Conservation (phyloP, 1,140 invertebrate species). For the Archegozetes longisetosus region DNA sequence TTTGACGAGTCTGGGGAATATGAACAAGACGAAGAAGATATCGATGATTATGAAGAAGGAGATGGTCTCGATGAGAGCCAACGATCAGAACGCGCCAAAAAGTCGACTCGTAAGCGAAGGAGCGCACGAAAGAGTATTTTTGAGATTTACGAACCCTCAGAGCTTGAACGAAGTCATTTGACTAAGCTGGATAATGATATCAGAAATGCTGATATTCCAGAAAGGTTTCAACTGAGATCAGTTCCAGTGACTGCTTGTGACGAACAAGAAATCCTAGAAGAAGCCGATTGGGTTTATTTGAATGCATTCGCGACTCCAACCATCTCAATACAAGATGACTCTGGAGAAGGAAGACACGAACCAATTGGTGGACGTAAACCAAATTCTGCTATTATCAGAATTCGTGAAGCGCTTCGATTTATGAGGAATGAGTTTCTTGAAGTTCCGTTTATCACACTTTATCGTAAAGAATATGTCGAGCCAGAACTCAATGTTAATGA, state of each 20-base stretch:
- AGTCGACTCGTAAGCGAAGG: conserved; percentile 55
- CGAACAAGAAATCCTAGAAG: conserved; percentile 66
- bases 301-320: conserved; percentile 72
- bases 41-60: conserved; percentile 36
- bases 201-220: conserved; percentile 70
- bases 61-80: conserved; percentile 35
- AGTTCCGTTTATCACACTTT: conserved; percentile 90
- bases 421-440: conserved; percentile 88
- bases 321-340: conserved; percentile 47
- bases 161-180: conserved; percentile 87
- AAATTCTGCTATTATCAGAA: conserved; percentile 61
- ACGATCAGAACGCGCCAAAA: conserved; percentile 25
- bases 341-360: conserved; percentile 17
- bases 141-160: conserved; percentile 85
- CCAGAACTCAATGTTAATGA: conserved; percentile 88
- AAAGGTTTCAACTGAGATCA: conserved; percentile 58
- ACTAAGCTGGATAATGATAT: conserved; percentile 85
- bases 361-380: conserved; percentile 24
- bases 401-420: conserved; percentile 83
- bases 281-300: conserved; percentile 95
- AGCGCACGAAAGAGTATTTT: conserved; percentile 66
- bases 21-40: conserved; percentile 51
- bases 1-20: conserved; percentile 67
- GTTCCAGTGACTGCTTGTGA: conserved; percentile 66
- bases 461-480: conserved; percentile 92